Evolutionary conservation across 2,113 vertebrate genomes (phyloP).

Genomic region (Scopus umbretta): DNA sequence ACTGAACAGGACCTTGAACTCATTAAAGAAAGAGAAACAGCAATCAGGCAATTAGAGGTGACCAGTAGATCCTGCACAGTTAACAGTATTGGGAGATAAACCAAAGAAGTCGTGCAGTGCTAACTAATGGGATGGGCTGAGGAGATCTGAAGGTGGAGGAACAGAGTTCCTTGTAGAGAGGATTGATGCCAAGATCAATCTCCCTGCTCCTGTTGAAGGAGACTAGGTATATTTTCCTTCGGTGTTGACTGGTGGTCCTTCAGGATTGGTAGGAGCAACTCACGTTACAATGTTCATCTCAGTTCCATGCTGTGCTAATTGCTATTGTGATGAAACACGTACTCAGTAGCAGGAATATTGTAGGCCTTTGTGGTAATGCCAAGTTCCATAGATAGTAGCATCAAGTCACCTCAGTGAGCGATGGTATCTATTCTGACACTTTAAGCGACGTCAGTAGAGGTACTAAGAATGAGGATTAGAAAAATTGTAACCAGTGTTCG

Average conservation of each 20-base stretch:
- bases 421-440: background rate
- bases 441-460: background rate
- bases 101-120: background rate
- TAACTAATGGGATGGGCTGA: background rate
- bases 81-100: background rate
- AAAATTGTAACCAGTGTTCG: background rate
- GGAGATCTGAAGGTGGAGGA: background rate
- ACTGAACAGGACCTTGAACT: conserved; percentile 95
- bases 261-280: background rate
- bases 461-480: background rate
- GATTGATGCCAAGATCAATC: background rate
- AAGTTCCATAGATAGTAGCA: background rate
- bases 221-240: background rate
- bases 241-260: background rate
- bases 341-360: background rate
- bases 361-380: background rate
- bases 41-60: conserved; percentile 94
- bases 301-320: background rate
- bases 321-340: background rate
- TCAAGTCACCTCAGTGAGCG: background rate
- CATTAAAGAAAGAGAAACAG: conserved; percentile 93
- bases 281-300: background rate
- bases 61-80: background rate
- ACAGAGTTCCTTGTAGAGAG: background rate
- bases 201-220: background rate